A percentile compares a stretch with the other conserved stretches of the same genome.
Conservation (phyloP, 1,140 invertebrate genomes). For the Anthonomus grandis region DNA sequence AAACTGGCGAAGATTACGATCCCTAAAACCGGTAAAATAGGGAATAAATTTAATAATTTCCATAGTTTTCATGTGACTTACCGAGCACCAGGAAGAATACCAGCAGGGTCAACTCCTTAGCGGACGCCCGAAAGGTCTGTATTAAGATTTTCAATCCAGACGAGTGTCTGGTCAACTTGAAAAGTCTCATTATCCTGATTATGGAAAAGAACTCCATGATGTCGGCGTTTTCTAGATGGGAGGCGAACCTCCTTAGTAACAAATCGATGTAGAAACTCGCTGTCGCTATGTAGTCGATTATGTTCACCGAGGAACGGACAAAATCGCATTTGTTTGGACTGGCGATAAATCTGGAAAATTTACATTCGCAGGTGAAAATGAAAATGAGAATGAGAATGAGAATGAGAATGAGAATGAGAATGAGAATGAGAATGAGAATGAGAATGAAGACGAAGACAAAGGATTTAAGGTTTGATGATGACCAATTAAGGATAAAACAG, state of each 20-base stretch:
- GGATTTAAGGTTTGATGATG: too few species aligned
- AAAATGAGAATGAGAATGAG: too few species aligned
- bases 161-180: conserved; percentile 96
- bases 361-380: neutral
- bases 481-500: too few species aligned
- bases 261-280: conserved; percentile 97
- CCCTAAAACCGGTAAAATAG: conserved; percentile 52
- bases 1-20: conserved; percentile 96
- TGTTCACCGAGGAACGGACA: conserved; percentile 90
- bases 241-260: conserved; percentile 78
- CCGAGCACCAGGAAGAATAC: conserved; percentile 91
- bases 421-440: too few species aligned
- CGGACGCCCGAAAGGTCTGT: conserved; percentile 94
- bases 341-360: conserved; percentile 73
- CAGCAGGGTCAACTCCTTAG: conserved; percentile 93
- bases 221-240: conserved; percentile 92
- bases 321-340: conserved; percentile 91
- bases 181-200: conserved; percentile 96
- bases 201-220: conserved; percentile 99
- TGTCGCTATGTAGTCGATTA: conserved; percentile 98
- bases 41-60: neutral
- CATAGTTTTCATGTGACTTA: neutral
- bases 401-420: too few species aligned
- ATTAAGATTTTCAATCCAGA: conserved; percentile 98
- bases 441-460: too few species aligned